Evolutionary conservation across 2,888 invertebrate genomes (phyloP), one percentile per base, ranked within the genome.

Genomic region (Tuta absoluta): DNA sequence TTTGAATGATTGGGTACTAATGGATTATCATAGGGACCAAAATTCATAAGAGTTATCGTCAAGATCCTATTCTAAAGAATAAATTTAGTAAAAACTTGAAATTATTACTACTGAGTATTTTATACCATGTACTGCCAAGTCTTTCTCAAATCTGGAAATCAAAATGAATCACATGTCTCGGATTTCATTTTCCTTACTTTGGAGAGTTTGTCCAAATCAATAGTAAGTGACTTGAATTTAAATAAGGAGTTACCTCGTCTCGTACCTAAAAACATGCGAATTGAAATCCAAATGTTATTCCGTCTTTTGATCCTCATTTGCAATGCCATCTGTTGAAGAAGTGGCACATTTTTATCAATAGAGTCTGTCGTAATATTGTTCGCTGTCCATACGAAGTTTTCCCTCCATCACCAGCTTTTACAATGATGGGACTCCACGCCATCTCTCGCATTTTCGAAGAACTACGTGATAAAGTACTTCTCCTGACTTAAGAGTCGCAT

Each of bases 201-300:
- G 21, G 49, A 53, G 51, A 53, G 51, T 53, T 45, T 23, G 51
- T 14, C 51, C 51, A 53, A 53, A 53, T 53, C 51, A 14, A 23
- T 53, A 23, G 24, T 14, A 4, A 14, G 51, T 53, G 51, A 53
- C 23, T 10, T 53, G 51, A 53, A 14, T 49, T 49, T 49, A 49
- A 49, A 49, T 49, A 7, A 19, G 2, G 10, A n/a, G 45, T 11
- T 14, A n/a, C n/a, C n/a, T n/a, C n/a, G n/a, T n/a, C n/a, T n/a
- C n/a, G n/a, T n/a, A n/a, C n/a, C n/a, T n/a, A n/a, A n/a, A n/a
- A n/a, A 17, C 1, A 45, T 3, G 0, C n/a, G 45, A 45, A 37
- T 37, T 8, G 8, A 1, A 37, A 37, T 37, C n/a, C n/a, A n/a
- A n/a, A n/a, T 10, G 33, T 7, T 7, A 10, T 17, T 45, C 45